Base-by-base conservation (phyloP, 1,140 invertebrate genomes). In the Lepidurus apus region DNA sequence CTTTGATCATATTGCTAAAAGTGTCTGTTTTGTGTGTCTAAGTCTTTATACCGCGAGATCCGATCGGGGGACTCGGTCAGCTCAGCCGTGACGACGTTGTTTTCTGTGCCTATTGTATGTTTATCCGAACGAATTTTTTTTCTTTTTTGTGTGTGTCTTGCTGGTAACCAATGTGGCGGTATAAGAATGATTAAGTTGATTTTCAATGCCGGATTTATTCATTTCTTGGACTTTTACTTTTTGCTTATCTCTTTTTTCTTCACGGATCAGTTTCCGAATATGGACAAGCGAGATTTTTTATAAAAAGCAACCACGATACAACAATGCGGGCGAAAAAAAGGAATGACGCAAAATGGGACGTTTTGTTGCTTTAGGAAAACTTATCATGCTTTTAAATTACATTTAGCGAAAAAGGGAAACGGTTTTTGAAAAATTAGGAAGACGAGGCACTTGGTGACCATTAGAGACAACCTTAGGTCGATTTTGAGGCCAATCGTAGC, bases 101-200 rank as follows among this genome's bases (percentile, higher is more conserved):
- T 77, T 77, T 11, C 43, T 77, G 65, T 53, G 45, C 43, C 42
- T 65, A n/a, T 17, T 43, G 26, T 76, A 34, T 76, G 8, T 74
- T 21, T 74, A 74, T 74, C 42, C 24, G 26, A 43, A 74, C 24
- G 26, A 43, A 74, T 74, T 74, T 73, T 73, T 74, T 17, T 34
- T 9, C 4, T 7, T 65, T 65, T 65, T 21, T 65, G 0, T n/a
- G 53, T 65, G 13, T 65, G 53, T 47, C 17, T 7, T 7, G 13
- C 17, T n/a, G 53, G 21, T 65, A 7, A n/a, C 9, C 13, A 65
- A 65, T 5, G 13, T 13, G 53, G 21, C 13, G 21, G 10, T n/a
- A 7, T 65, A 65, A 17, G 53, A 65, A 65, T 65, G 34, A 34
- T 34, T 34, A 65, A 13, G 17, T 65, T 65, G 53, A 65, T n/a